Conservation (phyloP, 2,888 invertebrate species). For the Kryphioiulus occultus region DNA sequence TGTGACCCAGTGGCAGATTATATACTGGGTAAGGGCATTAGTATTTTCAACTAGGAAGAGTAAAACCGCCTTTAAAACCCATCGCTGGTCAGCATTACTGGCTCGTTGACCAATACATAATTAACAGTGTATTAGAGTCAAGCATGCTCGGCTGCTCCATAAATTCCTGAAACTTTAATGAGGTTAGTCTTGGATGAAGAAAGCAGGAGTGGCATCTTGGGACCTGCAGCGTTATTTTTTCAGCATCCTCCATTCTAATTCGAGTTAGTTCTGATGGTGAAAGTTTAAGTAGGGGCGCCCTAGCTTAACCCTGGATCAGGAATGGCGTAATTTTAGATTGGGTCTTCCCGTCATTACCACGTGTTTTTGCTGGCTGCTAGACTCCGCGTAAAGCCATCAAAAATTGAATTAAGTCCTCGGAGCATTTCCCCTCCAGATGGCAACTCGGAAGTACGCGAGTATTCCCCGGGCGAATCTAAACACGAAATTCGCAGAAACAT, state of each 20-base stretch:
- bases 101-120: no score
- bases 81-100: no score
- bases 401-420: not conserved
- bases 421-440: not conserved
- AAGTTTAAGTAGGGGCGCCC: not conserved
- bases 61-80: no score
- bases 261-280: not conserved
- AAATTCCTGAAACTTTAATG: conserved; percentile 35
- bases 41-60: no score
- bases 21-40: no score
- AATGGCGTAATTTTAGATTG: not conserved
- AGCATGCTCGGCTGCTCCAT: no score
- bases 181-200: not conserved
- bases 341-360: not conserved
- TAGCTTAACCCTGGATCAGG: not conserved
- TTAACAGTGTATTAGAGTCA: no score
- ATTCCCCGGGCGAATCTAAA: conserved; percentile 20
- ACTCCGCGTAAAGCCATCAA: not conserved
- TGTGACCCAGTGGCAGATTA: no score
- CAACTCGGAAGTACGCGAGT: not conserved
- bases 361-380: not conserved
- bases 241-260: not conserved
- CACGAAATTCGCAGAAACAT: not conserved
- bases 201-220: not conserved
- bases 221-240: not conserved